These are phyloP conservation scores for Linhomoeus sp. DNA, from an alignment of 2,888 invertebrate genomes.

Conservation along the genomic window DNA sequence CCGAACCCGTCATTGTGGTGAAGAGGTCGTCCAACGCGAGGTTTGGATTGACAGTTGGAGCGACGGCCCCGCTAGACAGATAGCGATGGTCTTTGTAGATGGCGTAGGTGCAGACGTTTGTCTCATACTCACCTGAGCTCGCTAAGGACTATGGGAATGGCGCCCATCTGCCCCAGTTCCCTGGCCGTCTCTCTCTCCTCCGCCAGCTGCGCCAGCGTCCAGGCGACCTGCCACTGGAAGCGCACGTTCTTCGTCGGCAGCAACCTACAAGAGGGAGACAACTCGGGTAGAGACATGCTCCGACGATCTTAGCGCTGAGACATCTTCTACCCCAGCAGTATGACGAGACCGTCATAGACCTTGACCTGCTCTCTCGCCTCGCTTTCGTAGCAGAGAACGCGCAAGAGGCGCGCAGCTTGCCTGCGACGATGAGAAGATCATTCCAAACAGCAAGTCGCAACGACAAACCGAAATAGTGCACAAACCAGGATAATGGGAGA, in stretches of 20 bases:
- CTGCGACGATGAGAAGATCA: slow-evolving; percentile 5
- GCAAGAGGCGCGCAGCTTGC: slow-evolving; percentile 12
- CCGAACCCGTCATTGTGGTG: slow-evolving; percentile 12
- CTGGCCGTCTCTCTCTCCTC: slow-evolving; percentile 29
- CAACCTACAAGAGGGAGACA: slow-evolving; percentile 17
- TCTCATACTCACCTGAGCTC: slow-evolving; percentile 27
- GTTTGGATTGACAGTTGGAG: too few relatives aligned
- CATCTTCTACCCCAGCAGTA: slow-evolving; percentile 9
- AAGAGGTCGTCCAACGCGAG: slow-evolving; percentile 7
- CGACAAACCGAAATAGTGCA: too few relatives aligned
- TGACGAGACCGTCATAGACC: slow-evolving; percentile 15
- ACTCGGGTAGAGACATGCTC: neutral
- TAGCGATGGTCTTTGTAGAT: neutral
- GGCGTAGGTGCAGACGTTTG: too few relatives aligned
- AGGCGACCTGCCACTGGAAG: slow-evolving; percentile 31
- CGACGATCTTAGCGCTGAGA: neutral
- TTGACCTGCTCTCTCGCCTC: slow-evolving; percentile 14
- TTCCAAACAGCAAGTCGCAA: neutral
- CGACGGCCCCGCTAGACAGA: too few relatives aligned
- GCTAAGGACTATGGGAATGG: slow-evolving; percentile 30
- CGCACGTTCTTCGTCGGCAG: slow-evolving; percentile 30
- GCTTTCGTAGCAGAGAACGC: slow-evolving; percentile 13
- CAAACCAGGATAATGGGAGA: neutral
- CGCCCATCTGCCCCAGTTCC: slow-evolving; percentile 31
- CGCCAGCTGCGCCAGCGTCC: slow-evolving; percentile 32